Evolutionary conservation across 1,140 invertebrate species (phyloP).

Genomic region (Trachymyrmex cornetzi): DNA sequence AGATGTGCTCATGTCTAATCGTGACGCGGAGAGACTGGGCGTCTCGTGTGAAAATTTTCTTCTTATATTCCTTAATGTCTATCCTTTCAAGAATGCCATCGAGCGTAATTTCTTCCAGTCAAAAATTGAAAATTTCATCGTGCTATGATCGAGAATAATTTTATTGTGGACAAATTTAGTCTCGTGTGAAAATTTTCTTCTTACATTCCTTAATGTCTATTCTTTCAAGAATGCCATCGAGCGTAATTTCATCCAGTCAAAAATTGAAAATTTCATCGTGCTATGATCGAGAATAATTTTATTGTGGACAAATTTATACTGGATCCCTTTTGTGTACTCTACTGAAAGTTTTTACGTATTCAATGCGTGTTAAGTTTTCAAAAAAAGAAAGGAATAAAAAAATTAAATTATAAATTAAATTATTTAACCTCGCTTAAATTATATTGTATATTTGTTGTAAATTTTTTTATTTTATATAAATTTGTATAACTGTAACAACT

Average conservation of each 20-base stretch:
- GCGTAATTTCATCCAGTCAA: not conserved
- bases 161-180: not conserved
- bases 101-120: not conserved
- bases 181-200: conserved; percentile 24
- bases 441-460: not conserved
- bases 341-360: not conserved
- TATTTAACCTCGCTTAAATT: not conserved
- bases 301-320: not conserved
- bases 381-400: not conserved
- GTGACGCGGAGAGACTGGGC: not conserved
- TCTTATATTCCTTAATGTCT: not conserved
- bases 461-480: not conserved
- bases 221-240: not conserved
- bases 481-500: not conserved
- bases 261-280: not conserved
- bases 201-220: not conserved
- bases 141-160: not conserved
- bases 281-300: not conserved
- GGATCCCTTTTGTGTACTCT: not conserved
- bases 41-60: conserved; percentile 25
- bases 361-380: not conserved
- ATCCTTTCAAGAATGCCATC: not conserved
- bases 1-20: conserved; percentile 13
- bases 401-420: conserved; percentile 21
- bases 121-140: not conserved